These are phyloP conservation scores for Phaethornis superciliosus DNA, from an alignment of 2,113 vertebrate species.

Conservation along the genomic window DNA sequence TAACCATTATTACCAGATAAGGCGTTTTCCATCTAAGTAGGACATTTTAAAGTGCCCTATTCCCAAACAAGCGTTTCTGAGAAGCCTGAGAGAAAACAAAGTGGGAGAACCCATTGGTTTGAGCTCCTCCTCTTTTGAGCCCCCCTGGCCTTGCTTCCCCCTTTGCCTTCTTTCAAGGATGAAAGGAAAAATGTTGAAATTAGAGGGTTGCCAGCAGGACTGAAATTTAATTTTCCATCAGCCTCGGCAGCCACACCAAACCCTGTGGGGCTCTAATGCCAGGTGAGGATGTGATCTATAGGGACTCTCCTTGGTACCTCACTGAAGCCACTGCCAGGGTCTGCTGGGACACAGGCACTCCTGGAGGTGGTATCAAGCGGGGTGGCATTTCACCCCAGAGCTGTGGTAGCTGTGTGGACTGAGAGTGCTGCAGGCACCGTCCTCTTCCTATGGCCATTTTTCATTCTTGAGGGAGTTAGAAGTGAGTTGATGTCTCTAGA, in stretches of 20 bases:
- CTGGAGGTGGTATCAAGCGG: neutral
- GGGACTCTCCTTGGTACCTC: rapidly evolving
- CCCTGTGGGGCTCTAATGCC: neutral
- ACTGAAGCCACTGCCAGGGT: rapidly evolving
- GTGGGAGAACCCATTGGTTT: neutral
- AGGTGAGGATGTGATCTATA: rapidly evolving
- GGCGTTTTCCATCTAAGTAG: slow-evolving; percentile 16
- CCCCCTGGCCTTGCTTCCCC: rapidly evolving
- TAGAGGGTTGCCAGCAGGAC: slow-evolving; percentile 2
- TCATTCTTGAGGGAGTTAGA: neutral
- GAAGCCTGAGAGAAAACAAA: neutral
- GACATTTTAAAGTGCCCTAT: neutral
- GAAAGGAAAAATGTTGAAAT: slow-evolving; percentile 9
- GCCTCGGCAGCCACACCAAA: neutral
- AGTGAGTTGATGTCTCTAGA: neutral
- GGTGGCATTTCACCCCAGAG: neutral
- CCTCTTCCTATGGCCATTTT: neutral
- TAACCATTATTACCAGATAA: slow-evolving; percentile 42
- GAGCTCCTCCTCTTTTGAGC: neutral
- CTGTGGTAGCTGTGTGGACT: rapidly evolving
- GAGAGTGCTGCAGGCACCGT: neutral
- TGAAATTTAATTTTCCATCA: slow-evolving; percentile 7
- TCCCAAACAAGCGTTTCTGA: slow-evolving; percentile 23
- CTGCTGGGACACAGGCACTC: neutral
- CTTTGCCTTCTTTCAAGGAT: slow-evolving; percentile 27